Base-by-base conservation (phyloP, 2,888 invertebrate genomes). In the Nephrocerus scutellatus region DNA sequence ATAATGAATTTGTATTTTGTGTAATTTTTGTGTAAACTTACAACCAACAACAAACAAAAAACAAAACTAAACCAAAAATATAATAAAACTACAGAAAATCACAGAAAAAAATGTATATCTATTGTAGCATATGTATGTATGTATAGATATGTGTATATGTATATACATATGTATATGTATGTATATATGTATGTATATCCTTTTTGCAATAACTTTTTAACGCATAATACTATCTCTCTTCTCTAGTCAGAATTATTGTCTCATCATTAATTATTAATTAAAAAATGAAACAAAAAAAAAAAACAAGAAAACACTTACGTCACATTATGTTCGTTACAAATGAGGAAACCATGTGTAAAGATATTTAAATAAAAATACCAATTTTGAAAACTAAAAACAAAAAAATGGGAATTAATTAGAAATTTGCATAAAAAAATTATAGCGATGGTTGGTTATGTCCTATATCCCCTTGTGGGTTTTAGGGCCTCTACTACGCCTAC, bases 241-340 rank as follows among this genome's bases (percentile, higher is more conserved):
- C 39, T 43, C 43, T 39, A 43, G 36, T 43, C 43, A 43, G 43
- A 39, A 36, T 36, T 39, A 43, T 43, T 39, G 32, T 43, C 43
- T 36, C 55, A 55, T 56, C 54, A 51, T 43, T 47, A 39, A 46
- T 41, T 41, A 44, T 42, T 47, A 46, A 47, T 43, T 43, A 44
- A 44, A 44, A 43, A 31, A 30, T 31, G 25, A 35, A 38, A 42
- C 38, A 35, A 44, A 46, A 41, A 13, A 32, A 36, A 36, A 46
- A 39, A 49, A 30, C 33, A 29, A 36, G 28, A 30, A 36, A 18
- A 26, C 20, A 40, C 23, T 48, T 41, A 46, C 46, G 46, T 7
- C 22, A 22, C 46, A 50, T 35, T 18, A 22, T 41, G 39, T 44
- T 41, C 34, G 9, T n/a, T 4, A 14, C 4, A 22, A 22, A 22